These are phyloP conservation scores for Patiria miniata DNA, from an alignment of 35 echinoderm and acorn worm species.

Conservation along the genomic window DNA sequence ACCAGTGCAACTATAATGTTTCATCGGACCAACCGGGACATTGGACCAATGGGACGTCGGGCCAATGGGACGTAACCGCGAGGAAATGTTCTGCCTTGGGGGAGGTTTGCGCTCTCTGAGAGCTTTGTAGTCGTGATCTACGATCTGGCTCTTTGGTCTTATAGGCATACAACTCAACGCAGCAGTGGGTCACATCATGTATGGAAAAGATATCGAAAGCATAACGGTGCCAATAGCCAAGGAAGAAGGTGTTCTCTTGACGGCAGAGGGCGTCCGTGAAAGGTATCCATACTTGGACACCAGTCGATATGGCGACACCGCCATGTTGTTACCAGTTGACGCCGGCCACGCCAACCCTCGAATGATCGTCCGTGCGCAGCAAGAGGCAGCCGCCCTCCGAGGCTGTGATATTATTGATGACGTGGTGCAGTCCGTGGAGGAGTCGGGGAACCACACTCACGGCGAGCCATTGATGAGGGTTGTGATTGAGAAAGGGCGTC, in stretches of 20 bases:
- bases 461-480: conserved; percentile 5
- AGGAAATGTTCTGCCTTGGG: no score
- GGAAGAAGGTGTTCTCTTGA: not conserved
- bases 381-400: conserved; percentile 18
- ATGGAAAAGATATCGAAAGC: not conserved
- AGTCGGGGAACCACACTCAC: not conserved
- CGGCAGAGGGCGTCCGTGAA: not conserved
- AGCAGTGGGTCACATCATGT: not conserved
- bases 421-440: conserved; percentile 34
- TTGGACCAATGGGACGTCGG: no score
- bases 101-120: no score
- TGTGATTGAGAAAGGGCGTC: not conserved
- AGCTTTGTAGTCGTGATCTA: no score
- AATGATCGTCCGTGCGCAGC: conserved; percentile 39
- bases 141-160: no score
- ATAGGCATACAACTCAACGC: not conserved
- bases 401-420: conserved; percentile 51
- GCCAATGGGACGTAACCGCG: no score
- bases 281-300: not conserved
- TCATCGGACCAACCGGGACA: no score
- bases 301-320: not conserved
- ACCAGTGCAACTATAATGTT: no score
- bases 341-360: conserved; percentile 43
- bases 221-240: not conserved
- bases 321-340: not conserved